Evolutionary conservation across 1,140 invertebrate genomes (phyloP).

Genomic region (Asobara japonica): DNA sequence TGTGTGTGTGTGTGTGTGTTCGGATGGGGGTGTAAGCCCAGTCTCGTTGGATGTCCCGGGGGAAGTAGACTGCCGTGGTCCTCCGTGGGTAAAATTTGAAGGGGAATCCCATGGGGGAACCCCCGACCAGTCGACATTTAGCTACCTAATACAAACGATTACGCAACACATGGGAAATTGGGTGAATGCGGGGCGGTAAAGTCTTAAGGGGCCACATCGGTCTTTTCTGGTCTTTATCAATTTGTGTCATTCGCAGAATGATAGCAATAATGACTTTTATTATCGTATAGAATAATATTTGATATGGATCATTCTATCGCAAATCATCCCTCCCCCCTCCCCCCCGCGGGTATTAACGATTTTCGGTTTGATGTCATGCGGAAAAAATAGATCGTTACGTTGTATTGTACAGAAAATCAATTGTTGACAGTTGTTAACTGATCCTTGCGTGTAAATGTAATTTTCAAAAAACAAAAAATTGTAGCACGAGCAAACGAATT

Average conservation of each 20-base stretch:
- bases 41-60: slow-evolving; percentile 14
- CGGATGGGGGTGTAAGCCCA: neutral
- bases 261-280: neutral
- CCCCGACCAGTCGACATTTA: slow-evolving; percentile 27
- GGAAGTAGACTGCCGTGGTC: slow-evolving; percentile 2
- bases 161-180: neutral
- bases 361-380: too few species aligned
- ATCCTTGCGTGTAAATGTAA: too few species aligned
- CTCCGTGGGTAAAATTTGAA: slow-evolving; percentile 18
- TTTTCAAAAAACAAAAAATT: too few species aligned
- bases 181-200: neutral
- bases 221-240: neutral
- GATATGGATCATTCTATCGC: too few species aligned
- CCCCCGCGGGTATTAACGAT: too few species aligned
- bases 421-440: too few species aligned
- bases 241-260: neutral
- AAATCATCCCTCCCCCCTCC: too few species aligned
- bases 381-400: too few species aligned
- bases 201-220: neutral
- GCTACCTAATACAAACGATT: slow-evolving; percentile 31
- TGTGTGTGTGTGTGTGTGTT: neutral
- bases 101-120: slow-evolving; percentile 28
- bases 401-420: too few species aligned
- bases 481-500: too few species aligned
- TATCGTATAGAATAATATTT: neutral